Conservation (phyloP, 2,797 vertebrate genomes). For the Brotula barbata region DNA sequence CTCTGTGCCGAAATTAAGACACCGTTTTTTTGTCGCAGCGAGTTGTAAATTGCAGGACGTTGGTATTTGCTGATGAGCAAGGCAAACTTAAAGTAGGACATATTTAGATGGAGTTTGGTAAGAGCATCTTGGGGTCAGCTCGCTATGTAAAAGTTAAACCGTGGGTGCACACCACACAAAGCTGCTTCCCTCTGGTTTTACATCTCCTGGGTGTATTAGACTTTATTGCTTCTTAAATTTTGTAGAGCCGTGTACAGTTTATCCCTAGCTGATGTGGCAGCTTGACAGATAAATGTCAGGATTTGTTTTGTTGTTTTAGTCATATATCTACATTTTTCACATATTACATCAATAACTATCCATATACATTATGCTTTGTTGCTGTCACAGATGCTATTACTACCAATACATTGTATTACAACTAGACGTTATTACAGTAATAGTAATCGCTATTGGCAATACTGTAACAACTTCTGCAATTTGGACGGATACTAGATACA, state of each 20-base stretch:
- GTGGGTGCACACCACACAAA: not conserved
- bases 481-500: no score
- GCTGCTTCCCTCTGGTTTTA: not conserved
- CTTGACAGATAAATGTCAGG: not conserved
- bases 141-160: not conserved
- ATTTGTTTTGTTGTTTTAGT: constrained; percentile 4
- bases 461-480: no score
- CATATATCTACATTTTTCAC: not conserved
- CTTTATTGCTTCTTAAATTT: not conserved
- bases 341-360: not conserved
- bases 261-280: constrained; percentile 41
- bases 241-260: constrained; percentile 38
- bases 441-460: no score
- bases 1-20: not conserved
- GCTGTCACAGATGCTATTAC: not conserved
- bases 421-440: no score
- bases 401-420: no score
- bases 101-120: constrained; percentile 3
- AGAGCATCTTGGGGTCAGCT: not conserved
- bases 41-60: not conserved
- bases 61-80: not conserved
- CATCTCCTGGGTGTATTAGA: not conserved
- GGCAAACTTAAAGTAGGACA: not conserved
- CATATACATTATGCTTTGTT: not conserved
- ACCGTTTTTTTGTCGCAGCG: fast-evolving